phyloP scores from a whole-genome alignment of 1,140 invertebrate species.

The Drosophila ambigua region DNA sequence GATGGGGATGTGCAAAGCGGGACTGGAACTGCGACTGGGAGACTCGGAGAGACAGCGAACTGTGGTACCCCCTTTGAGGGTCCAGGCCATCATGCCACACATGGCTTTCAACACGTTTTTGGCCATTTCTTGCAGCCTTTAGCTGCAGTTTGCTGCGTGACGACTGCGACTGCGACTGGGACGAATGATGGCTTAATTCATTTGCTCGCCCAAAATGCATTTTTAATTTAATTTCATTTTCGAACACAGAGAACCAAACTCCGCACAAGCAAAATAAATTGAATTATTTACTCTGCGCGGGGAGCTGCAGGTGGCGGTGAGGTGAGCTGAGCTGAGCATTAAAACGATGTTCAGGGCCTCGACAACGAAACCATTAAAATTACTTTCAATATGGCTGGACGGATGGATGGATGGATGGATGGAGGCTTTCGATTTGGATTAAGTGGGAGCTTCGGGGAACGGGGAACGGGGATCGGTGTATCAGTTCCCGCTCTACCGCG shows the following conservation, averaged over 20 bases:
- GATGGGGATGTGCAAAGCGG: no score
- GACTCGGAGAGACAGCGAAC: no score
- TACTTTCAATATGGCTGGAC: conserved; percentile 49
- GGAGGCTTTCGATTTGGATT: conserved; percentile 68
- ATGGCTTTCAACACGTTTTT: conserved; percentile 80
- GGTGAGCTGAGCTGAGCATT: conserved; percentile 41
- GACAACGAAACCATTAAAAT: conserved; percentile 70
- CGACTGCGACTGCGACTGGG: conserved; percentile 35
- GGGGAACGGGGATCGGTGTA: no score
- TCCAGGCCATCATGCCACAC: conserved; percentile 53
- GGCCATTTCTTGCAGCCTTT: conserved; percentile 50
- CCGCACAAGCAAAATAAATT: conserved; percentile 25
- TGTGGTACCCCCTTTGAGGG: not conserved
- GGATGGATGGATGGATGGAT: conserved; percentile 15
- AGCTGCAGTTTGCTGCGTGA: conserved; percentile 56
- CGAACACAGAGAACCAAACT: conserved; percentile 14
- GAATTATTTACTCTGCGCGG: conserved; percentile 50
- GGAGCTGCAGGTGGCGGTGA: no score
- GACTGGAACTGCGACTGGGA: no score
- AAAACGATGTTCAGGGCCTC: conserved; percentile 49
- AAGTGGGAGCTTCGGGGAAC: conserved; percentile 20
- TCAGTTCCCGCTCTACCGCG: not conserved
- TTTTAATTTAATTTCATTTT: conserved; percentile 76
- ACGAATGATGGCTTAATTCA: conserved; percentile 74
- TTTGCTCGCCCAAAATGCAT: conserved; percentile 71